Percentiles rank a stretch among this genome's conserved stretches.
Evolutionary conservation across 2,797 vertebrate genomes (phyloP).

Genomic region (Macropodus opercularis): DNA sequence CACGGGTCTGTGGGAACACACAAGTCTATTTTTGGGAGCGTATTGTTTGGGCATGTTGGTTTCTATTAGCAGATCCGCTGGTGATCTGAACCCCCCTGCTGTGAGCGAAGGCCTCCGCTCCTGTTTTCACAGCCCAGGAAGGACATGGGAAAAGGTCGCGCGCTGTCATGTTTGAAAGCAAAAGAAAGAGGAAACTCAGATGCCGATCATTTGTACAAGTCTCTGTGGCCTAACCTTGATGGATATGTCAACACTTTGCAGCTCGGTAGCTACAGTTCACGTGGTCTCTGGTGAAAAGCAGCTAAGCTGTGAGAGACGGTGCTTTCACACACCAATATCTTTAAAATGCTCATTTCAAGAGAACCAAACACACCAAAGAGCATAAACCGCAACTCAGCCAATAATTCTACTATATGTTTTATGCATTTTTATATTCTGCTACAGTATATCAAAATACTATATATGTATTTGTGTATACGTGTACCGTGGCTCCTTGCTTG

Average conservation of each 20-base stretch:
- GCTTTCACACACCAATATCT: too few relatives aligned
- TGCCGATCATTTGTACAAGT: slow-evolving; percentile 4
- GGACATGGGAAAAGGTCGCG: neutral
- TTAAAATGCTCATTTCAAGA: too few relatives aligned
- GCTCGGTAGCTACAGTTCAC: neutral
- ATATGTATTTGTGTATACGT: too few relatives aligned
- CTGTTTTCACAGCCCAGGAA: slow-evolving; percentile 1
- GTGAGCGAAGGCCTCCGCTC: neutral
- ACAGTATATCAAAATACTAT: too few relatives aligned
- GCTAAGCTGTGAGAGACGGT: too few relatives aligned
- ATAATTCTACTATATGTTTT: too few relatives aligned
- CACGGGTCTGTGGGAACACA: neutral
- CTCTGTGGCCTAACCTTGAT: neutral
- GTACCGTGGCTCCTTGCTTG: too few relatives aligned
- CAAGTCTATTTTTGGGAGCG: neutral
- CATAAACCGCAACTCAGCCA: too few relatives aligned
- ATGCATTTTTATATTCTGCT: too few relatives aligned
- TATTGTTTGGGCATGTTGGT: neutral
- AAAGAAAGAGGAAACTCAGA: neutral
- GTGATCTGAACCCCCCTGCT: neutral
- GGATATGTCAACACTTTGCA: slow-evolving; percentile 1
- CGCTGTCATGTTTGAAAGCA: neutral
- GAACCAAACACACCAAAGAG: too few relatives aligned
- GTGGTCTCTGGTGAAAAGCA: slow-evolving; percentile 11
- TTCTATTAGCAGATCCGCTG: neutral